These are phyloP conservation scores for Pycnomerus fuliginosus DNA, from an alignment of 2,888 invertebrate species.

Conservation along the genomic window DNA sequence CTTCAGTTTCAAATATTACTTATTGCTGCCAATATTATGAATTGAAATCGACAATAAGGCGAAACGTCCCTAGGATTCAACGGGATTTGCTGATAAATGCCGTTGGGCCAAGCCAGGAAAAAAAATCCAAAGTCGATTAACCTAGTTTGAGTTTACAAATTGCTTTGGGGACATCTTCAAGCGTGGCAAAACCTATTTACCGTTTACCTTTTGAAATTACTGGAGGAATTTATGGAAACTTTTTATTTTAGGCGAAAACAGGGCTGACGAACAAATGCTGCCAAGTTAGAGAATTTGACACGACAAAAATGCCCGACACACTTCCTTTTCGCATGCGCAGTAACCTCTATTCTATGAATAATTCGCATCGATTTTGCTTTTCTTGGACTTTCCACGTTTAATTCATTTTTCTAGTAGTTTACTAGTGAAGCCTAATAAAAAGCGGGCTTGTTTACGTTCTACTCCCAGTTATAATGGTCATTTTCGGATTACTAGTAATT, in stretches of 20 bases:
- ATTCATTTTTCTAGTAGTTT: too few species aligned
- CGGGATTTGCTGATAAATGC: constrained; percentile 23
- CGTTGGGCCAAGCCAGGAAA: constrained; percentile 5
- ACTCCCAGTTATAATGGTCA: too few species aligned
- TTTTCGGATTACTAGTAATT: too few species aligned
- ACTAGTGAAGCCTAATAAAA: too few species aligned
- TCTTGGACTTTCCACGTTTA: too few species aligned
- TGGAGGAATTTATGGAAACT: constrained; percentile 52
- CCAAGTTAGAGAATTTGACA: constrained; percentile 47
- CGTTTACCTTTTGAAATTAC: constrained; percentile 49
- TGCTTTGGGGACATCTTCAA: constrained; percentile 5
- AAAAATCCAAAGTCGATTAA: constrained; percentile 10
- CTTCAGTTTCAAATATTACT: constrained; percentile 8
- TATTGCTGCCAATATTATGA: constrained; percentile 24
- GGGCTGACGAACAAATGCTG: constrained; percentile 55
- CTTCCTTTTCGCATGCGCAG: constrained; percentile 10
- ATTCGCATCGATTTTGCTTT: too few species aligned
- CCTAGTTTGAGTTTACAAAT: constrained; percentile 1
- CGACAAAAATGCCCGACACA: constrained; percentile 30
- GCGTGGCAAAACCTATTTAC: constrained; percentile 18
- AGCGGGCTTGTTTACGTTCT: too few species aligned
- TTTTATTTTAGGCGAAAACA: constrained; percentile 51
- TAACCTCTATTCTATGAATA: too few species aligned
- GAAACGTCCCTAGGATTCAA: constrained; percentile 41
- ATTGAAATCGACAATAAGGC: constrained; percentile 26